Evolutionary conservation across 2,113 vertebrate species (phyloP).

Genomic region (Onychorhynchus coronatus): DNA sequence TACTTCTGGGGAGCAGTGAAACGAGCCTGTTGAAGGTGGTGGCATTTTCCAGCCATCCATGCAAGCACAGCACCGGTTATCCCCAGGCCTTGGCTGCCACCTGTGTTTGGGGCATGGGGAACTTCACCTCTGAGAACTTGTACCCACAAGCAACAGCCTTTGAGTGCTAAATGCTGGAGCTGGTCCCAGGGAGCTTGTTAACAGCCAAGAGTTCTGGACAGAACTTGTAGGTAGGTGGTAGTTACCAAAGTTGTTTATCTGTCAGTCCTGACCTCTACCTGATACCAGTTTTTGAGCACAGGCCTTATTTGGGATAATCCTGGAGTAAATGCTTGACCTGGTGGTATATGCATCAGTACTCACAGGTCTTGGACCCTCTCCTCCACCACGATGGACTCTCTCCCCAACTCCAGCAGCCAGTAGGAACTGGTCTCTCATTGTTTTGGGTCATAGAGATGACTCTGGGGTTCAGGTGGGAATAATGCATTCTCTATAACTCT

Average conservation of each 20-base stretch:
- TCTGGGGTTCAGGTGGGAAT: neutral
- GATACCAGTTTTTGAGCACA: neutral
- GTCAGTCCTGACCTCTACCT: neutral
- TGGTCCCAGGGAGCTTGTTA: neutral
- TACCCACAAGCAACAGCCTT: neutral
- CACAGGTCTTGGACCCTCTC: neutral
- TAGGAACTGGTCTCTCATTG: neutral
- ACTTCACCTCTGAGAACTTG: conserved; percentile 67
- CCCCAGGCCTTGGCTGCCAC: conserved; percentile 76
- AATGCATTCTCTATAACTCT: neutral
- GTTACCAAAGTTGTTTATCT: neutral
- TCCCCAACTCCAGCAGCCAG: neutral
- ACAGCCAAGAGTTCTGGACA: neutral
- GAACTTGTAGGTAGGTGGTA: neutral
- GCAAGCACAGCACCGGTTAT: conserved; percentile 77
- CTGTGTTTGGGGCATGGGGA: conserved; percentile 78
- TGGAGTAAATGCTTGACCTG: neutral
- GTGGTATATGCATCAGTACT: neutral
- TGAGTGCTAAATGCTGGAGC: neutral
- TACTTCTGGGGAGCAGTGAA: conserved; percentile 75
- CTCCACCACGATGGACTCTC: neutral
- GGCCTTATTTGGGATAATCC: neutral
- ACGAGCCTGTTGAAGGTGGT: conserved; percentile 78
- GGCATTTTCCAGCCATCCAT: conserved; percentile 81
- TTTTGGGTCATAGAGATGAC: neutral